A percentile compares a stretch with the other conserved stretches of the same genome.
Conservation (phyloP, 2,113 vertebrate genomes). For the Tamias sibiricus region DNA sequence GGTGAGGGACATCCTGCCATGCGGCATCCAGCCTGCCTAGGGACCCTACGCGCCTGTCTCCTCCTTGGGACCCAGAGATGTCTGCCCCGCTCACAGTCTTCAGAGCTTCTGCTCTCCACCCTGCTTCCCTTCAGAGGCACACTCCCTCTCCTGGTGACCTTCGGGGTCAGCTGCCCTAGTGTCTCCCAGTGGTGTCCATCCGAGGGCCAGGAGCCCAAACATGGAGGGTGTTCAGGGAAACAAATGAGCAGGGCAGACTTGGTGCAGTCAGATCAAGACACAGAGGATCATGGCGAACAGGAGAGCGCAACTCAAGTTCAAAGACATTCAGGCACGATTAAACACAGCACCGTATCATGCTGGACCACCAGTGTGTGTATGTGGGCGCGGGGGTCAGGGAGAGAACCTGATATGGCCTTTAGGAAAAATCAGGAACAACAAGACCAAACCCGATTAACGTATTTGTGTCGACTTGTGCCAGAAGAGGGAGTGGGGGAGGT, state of each 20-base stretch:
- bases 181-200: background rate
- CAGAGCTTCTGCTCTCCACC: background rate
- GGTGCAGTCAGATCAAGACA: background rate
- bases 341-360: background rate
- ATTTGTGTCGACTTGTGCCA: background rate
- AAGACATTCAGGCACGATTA: background rate
- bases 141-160: background rate
- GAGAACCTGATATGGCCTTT: background rate
- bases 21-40: background rate
- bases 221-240: background rate
- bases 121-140: background rate
- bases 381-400: too few relatives aligned
- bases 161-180: background rate
- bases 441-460: background rate
- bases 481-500: background rate
- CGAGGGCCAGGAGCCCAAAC: background rate
- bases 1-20: background rate
- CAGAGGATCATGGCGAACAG: background rate
- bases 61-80: background rate
- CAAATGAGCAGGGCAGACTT: background rate
- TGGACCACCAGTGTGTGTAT: too few relatives aligned
- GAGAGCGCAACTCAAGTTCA: background rate
- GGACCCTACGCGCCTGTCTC: fast-evolving
- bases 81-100: background rate
- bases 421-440: background rate